A percentile compares a stretch with the other conserved stretches of the same genome.
Conservation (phyloP, 2,797 vertebrate genomes). For the Onychomys leucogaster region DNA sequence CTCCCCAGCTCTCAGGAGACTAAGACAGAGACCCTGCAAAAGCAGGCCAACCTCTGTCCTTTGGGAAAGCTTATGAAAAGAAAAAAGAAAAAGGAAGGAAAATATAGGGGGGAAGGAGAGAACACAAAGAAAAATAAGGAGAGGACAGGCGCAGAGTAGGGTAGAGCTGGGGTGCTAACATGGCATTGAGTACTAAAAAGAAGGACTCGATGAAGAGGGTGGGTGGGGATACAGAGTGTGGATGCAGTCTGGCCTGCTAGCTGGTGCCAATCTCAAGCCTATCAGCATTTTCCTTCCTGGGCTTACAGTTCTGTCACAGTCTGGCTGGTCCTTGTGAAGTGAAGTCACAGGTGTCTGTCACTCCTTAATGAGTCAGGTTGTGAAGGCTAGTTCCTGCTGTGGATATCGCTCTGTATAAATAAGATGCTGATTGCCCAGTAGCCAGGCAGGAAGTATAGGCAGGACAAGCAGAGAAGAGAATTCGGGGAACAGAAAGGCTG, state of each 20-base stretch:
- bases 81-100: not conserved
- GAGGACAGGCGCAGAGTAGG: not conserved
- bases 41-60: not conserved
- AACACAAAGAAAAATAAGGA: not conserved
- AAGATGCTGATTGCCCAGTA: too few species aligned
- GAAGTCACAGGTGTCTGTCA: not conserved
- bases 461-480: too few species aligned
- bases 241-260: not conserved
- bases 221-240: not conserved
- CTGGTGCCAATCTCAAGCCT: not conserved
- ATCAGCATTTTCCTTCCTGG: not conserved
- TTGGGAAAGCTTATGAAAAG: not conserved
- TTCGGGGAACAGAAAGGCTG: too few species aligned
- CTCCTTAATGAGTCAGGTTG: not conserved
- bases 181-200: not conserved
- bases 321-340: not conserved
- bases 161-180: not conserved
- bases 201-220: not conserved
- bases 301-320: not conserved
- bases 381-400: not conserved
- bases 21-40: not conserved
- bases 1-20: not conserved
- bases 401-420: too few species aligned
- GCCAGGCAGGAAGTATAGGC: too few species aligned
- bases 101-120: not conserved